A percentile compares a stretch with the other conserved stretches of the same genome.
Conservation (phyloP, 2,797 vertebrate species). For the Carcharodon carcharias region DNA sequence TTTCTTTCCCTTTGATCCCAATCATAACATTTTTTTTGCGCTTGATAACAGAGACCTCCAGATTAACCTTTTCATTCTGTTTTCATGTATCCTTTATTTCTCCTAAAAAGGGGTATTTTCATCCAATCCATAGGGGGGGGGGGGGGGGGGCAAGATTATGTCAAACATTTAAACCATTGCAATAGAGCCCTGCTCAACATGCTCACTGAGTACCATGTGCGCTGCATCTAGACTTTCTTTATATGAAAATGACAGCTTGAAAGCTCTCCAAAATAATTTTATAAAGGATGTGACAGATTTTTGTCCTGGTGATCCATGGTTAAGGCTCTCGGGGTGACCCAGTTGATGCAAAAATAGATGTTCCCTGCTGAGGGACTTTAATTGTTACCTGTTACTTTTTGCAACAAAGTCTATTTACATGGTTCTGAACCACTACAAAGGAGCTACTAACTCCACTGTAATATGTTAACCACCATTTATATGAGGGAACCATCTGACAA, state of each 20-base stretch:
- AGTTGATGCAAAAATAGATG: neutral
- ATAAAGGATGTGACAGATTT: neutral
- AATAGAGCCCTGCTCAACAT: neutral
- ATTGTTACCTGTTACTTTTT: neutral
- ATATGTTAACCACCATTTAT: neutral
- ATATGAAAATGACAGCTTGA: neutral
- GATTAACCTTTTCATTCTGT: conserved; percentile 36
- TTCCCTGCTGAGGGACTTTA: neutral
- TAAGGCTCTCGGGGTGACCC: neutral
- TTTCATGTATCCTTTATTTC: neutral
- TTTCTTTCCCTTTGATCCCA: conserved; percentile 36
- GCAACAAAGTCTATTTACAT: neutral
- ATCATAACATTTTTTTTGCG: neutral
- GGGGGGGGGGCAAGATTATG: neutral
- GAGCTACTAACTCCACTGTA: neutral
- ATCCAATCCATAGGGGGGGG: neutral
- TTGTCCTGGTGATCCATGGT: neutral
- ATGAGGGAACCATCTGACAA: neutral
- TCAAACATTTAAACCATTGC: neutral
- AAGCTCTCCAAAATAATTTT: neutral
- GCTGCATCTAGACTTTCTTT: neutral
- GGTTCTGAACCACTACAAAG: neutral
- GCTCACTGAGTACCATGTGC: neutral
- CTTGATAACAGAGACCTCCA: neutral
- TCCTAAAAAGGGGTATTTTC: neutral